Evolutionary conservation across 2,888 invertebrate genomes (phyloP), one percentile per base, ranked within the genome.

Genomic region (Drosophila hawaiiensis): DNA sequence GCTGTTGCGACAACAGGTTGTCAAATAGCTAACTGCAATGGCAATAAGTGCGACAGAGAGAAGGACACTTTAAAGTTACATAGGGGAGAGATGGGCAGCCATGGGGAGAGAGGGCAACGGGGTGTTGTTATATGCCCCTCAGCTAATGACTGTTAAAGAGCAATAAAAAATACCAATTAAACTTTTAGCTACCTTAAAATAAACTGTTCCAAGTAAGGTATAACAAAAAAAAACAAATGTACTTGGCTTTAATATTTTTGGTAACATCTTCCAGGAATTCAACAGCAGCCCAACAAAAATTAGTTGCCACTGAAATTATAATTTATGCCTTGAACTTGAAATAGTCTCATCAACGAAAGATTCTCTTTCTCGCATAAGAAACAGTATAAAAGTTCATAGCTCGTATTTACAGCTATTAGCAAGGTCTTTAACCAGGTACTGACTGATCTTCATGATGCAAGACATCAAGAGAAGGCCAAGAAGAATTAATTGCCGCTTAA

Each of bases 111-210:
- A 37, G 60, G 10, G 9, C 5, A 50, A 35, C 10, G 16, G 6
- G n/a, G 16, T 22, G 9, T 60, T 56, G 68, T 22, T 35, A 55
- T 69, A 31, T 70, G 81, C 70, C 66, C 69, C 74, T 52, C 55
- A 68, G 82, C 78, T 74, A 89, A 86, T 75, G 69, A 74, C 70
- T 68, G 84, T 64, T 68, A 82, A 89, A 78, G 69, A 78, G 75
- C 64, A 81, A 70, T 70, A 60, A 69, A 41, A 31, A 55, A 54
- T n/a, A n/a, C 25, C 14, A 37, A 37, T 37, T 29, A 28, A 41
- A 16, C 10, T 28, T 58, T 29, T 22, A 28, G 28, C 4, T 16
- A 47, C 14, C 22, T 7, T 47, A 47, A 5, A 19, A n/a, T 39
- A 16, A 25, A 19, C 28, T 59, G 33, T 49, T 25, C 59, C 28